These are phyloP conservation scores for Ceriagrion tenellum DNA, from an alignment of 2,888 invertebrate species.

Conservation along the genomic window DNA sequence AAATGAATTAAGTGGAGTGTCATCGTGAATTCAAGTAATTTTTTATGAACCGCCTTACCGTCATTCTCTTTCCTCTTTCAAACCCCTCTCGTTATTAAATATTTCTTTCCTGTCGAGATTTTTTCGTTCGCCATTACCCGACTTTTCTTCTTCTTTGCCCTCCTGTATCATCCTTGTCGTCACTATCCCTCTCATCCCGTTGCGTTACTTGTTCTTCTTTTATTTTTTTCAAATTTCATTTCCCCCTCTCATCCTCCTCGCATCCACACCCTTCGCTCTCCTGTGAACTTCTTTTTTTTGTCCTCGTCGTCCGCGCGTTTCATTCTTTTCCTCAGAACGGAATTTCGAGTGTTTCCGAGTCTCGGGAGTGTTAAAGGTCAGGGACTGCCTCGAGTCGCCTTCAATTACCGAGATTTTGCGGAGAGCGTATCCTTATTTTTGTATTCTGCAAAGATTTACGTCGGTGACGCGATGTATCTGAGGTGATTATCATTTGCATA, in stretches of 20 bases:
- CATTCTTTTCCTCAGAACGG: background rate
- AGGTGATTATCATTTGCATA: too few species aligned
- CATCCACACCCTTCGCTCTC: background rate
- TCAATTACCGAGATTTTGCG: background rate
- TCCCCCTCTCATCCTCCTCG: background rate
- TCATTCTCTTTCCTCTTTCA: background rate
- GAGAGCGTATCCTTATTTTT: background rate
- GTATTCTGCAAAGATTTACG: background rate
- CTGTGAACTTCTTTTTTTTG: background rate
- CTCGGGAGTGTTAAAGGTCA: background rate
- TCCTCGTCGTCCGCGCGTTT: too few species aligned
- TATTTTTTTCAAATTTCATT: background rate
- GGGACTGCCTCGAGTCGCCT: background rate
- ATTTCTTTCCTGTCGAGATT: too few species aligned
- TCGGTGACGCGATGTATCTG: background rate
- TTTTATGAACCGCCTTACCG: background rate
- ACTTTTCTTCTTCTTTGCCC: too few species aligned
- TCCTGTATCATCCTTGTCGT: too few species aligned
- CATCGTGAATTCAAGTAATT: too few species aligned
- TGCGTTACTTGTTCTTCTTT: background rate
- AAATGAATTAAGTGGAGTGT: too few species aligned
- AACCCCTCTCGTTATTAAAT: too few species aligned
- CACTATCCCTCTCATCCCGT: too few species aligned
- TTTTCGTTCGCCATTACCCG: too few species aligned
- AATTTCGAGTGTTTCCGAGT: background rate